phyloP scores from a whole-genome alignment of 2,113 vertebrate species.

The Spheniscus mendiculus region DNA sequence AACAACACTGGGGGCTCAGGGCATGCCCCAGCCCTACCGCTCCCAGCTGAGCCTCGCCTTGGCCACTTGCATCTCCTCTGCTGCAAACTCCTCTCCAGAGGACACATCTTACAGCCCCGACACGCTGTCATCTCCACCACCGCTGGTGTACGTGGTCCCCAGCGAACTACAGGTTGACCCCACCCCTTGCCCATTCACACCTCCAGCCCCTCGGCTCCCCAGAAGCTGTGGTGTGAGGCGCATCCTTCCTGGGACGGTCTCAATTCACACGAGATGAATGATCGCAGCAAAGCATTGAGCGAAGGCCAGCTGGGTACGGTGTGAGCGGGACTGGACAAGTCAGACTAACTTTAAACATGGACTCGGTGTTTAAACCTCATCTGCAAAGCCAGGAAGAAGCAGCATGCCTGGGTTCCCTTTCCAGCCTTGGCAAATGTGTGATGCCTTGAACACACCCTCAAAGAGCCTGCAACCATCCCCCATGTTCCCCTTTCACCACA shows the following conservation, averaged over 20 bases:
- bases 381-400: background rate
- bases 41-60: background rate
- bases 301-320: background rate
- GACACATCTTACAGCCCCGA: fast-evolving
- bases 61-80: background rate
- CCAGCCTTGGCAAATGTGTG: background rate
- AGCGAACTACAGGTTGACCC: background rate
- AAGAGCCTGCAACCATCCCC: fast-evolving
- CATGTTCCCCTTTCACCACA: background rate
- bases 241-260: background rate
- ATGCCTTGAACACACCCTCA: background rate
- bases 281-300: fast-evolving
- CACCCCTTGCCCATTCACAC: fast-evolving
- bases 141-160: fast-evolving
- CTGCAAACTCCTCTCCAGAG: background rate
- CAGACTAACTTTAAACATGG: background rate
- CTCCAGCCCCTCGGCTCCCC: background rate
- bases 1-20: background rate
- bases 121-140: background rate
- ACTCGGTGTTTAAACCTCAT: background rate
- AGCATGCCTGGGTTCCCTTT: fast-evolving
- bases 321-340: background rate
- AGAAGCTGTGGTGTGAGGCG: background rate
- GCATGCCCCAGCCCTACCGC: fast-evolving
- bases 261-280: fast-evolving